Evolutionary conservation across 2,113 vertebrate genomes (phyloP), one percentile per base, ranked within the genome.

Genomic region (Otocyon megalotis): DNA sequence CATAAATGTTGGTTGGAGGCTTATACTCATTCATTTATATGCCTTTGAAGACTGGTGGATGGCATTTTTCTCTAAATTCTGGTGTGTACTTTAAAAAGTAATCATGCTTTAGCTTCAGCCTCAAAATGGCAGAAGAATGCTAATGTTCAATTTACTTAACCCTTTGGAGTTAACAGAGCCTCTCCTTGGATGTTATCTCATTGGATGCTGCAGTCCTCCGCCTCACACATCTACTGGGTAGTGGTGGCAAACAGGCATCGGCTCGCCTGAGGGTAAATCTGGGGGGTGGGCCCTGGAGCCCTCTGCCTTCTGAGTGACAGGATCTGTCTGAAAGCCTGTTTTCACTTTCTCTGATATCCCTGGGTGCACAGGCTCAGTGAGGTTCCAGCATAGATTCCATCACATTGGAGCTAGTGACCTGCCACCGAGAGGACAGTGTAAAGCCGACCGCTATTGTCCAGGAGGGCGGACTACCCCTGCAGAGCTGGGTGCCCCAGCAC

Each of bases 11-110:
- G 62, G 5, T 35, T 65, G 22, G 35, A 82, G 53, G 14, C 65
- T 77, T 37, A n/a, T 58, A 20, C 35, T 92, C 79, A 90, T 15
- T 81, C 69, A 37, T 35, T 83, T 58, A 5, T 84, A 30, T 14
- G n/a, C 37, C 82, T 88, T 96, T 77, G 48, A 93, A 74, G 60
- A 92, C 43, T 7, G 0, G 30, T 35, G 9, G 24, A 11, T 77
- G 20, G 14, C 32, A 24, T 84, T 95, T 96, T 77, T 86, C 60
- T 58, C 15, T 63, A 72, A 79, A 79, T 79, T 28, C 48, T 72
- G 19, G 26, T 86, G n/a, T 58, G 4, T 56, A 10, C 72, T 96
- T 88, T 62, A 16, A 74, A 62, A 88, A 93, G 17, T 9, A 37
- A 32, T 28, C 43, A 43, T 26, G 53, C 74, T 79, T 37, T 56